Evolutionary conservation across 2,888 invertebrate species (phyloP), one percentile per base, ranked within the genome.

Genomic region (Eristalinus sepulchralis): DNA sequence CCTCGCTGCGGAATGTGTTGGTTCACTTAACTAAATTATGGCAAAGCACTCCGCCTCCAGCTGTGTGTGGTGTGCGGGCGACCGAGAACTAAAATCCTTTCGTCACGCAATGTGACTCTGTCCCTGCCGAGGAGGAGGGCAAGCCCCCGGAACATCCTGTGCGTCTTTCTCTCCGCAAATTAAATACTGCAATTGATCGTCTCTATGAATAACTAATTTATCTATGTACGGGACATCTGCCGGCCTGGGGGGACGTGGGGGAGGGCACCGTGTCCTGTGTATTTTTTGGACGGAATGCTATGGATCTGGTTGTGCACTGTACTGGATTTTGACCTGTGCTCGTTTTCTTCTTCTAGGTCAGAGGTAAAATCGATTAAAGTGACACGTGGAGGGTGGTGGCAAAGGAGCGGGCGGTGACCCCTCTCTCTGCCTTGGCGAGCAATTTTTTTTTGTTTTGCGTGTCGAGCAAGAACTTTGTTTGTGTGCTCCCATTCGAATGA

Each of bases 11-110:
- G 47, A 60, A 72, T 80, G 66, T 80, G 66, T 67, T 80, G 60
- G 66, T 72, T 72, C 72, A 80, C 79, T 80, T 73, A 80, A 80
- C 66, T 73, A 80, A 80, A 80, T 80, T 80, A 80, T 80, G 59
- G 59, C 60, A 60, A 67, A 66, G n/a, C 72, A 67, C 79, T 79
- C 60, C 59, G 53, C 60, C 66, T 79, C 72, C 34, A 66, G 66
- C 72, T 67, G 78, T 34, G 60, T 27, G 27, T 34, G 39, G 60
- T 27, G 27, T 34, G 39, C 71, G 47, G 47, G 17, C 5, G 47
- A 47, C 47, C 47, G 47, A 59, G 11, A 24, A 27, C 47, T 73
- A 73, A 80, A 80, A 67, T 80, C 72, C 67, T 80, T 73, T 80
- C 71, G 67, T 60, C 57, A 70, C 57, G 57, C 57, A 66, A 66